phyloP scores from a whole-genome alignment of 1,140 invertebrate genomes.

The Apis dorsata region DNA sequence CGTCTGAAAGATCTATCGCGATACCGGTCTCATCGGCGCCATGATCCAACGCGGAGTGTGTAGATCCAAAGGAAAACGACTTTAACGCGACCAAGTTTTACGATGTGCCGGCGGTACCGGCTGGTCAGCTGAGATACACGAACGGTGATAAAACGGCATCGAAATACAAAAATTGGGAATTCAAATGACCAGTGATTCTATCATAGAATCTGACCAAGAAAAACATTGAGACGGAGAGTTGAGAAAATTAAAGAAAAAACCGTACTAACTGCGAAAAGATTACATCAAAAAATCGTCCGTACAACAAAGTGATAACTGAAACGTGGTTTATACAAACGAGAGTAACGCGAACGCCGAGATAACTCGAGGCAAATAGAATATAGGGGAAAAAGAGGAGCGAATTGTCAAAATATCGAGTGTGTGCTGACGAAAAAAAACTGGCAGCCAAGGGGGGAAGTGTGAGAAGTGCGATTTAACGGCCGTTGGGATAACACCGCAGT shows the following conservation, averaged over 20 bases:
- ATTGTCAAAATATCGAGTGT: slow-evolving; percentile 53
- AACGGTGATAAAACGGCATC: not conserved
- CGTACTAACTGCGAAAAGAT: not conserved
- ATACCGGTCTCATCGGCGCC: slow-evolving; percentile 27
- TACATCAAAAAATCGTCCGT: not conserved
- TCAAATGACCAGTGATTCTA: not conserved
- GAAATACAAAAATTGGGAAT: not conserved
- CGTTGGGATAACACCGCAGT: slow-evolving; percentile 68
- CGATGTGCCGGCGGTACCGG: slow-evolving; percentile 54
- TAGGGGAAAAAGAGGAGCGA: not conserved
- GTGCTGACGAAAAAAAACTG: slow-evolving; percentile 42
- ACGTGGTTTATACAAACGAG: not conserved
- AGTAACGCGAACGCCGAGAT: not conserved
- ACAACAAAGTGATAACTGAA: not conserved
- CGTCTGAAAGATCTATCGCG: slow-evolving; percentile 43
- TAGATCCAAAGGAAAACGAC: slow-evolving; percentile 14
- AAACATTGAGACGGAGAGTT: too few species aligned
- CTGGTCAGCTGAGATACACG: slow-evolving; percentile 29
- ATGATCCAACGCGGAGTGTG: slow-evolving; percentile 27
- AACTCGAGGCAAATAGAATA: not conserved
- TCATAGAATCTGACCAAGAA: not conserved
- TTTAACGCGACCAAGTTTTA: slow-evolving; percentile 6
- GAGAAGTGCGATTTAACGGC: slow-evolving; percentile 65
- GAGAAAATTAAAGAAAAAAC: not conserved
- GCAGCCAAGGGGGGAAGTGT: slow-evolving; percentile 60